These are phyloP conservation scores for Probaryconus sp. DNA, from an alignment of 1,140 invertebrate genomes.

Conservation along the genomic window DNA sequence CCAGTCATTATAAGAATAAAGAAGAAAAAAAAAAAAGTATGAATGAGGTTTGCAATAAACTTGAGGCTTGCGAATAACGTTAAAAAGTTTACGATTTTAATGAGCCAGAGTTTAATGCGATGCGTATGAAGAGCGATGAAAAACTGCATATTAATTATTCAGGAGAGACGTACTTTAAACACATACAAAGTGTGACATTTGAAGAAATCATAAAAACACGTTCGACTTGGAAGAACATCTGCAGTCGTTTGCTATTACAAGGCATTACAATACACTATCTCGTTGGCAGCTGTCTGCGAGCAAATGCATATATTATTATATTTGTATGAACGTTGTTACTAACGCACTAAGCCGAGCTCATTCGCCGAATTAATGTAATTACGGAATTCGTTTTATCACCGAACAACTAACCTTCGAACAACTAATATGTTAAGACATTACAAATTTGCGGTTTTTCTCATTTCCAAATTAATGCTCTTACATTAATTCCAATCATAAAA, in stretches of 20 bases:
- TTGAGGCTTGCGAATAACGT: constrained; percentile 35
- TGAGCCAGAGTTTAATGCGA: constrained; percentile 57
- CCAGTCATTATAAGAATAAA: too few relatives aligned
- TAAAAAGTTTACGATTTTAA: constrained; percentile 49
- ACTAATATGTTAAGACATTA: too few relatives aligned
- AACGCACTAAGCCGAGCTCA: constrained; percentile 30
- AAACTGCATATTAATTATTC: constrained; percentile 60
- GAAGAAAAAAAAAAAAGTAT: too few relatives aligned
- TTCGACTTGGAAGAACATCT: constrained; percentile 55
- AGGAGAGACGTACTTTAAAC: constrained; percentile 47
- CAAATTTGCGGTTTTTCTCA: too few relatives aligned
- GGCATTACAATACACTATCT: constrained; percentile 56
- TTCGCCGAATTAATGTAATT: constrained; percentile 53
- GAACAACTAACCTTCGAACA: neutral
- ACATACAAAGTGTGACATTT: constrained; percentile 57
- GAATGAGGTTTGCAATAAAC: constrained; percentile 28
- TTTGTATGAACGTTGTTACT: constrained; percentile 43
- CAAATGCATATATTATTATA: constrained; percentile 59
- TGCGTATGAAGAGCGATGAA: constrained; percentile 48
- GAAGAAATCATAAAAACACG: constrained; percentile 62
- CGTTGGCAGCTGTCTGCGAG: constrained; percentile 59
- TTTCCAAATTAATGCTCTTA: too few relatives aligned
- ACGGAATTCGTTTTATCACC: constrained; percentile 26
- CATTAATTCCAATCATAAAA: too few relatives aligned
- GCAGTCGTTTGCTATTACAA: constrained; percentile 52